Conservation (phyloP, 2,888 invertebrate species). For the Stenotaenia linearis region DNA sequence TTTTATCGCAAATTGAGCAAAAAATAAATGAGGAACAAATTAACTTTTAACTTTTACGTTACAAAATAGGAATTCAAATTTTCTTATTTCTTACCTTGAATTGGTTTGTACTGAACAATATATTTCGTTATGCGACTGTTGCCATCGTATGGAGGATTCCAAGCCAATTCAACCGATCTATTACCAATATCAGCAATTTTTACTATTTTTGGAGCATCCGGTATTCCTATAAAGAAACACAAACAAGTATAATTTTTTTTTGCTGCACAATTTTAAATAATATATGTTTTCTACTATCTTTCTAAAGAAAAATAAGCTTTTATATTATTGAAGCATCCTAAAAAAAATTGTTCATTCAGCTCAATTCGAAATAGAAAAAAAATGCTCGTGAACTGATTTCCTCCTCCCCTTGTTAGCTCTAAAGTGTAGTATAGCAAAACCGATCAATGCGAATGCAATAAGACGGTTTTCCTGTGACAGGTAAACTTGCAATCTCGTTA, state of each 20-base stretch:
- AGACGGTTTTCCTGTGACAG: conserved; percentile 8
- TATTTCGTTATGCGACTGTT: conserved; percentile 84
- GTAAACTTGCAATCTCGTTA: conserved; percentile 7
- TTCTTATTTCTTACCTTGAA: conserved; percentile 32
- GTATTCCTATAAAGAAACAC: conserved; percentile 19
- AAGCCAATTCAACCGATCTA: conserved; percentile 79
- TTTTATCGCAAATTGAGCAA: background rate
- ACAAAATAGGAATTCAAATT: background rate
- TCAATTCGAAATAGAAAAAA: background rate
- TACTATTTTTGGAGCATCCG: conserved; percentile 30
- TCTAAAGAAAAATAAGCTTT: too few species aligned
- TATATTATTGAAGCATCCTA: too few species aligned
- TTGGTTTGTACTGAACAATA: conserved; percentile 67
- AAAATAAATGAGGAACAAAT: background rate
- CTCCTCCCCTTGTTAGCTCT: background rate
- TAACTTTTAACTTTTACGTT: background rate
- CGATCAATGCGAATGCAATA: conserved; percentile 10
- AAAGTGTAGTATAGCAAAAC: background rate
- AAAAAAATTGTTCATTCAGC: background rate
- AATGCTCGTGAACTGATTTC: background rate
- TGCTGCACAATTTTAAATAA: background rate
- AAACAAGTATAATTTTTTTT: background rate
- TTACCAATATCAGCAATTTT: conserved; percentile 53
- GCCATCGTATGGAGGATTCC: conserved; percentile 88
- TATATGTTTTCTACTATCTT: too few species aligned